These are phyloP conservation scores for Regulus satrapa DNA, from an alignment of 2,113 vertebrate genomes.

Conservation along the genomic window DNA sequence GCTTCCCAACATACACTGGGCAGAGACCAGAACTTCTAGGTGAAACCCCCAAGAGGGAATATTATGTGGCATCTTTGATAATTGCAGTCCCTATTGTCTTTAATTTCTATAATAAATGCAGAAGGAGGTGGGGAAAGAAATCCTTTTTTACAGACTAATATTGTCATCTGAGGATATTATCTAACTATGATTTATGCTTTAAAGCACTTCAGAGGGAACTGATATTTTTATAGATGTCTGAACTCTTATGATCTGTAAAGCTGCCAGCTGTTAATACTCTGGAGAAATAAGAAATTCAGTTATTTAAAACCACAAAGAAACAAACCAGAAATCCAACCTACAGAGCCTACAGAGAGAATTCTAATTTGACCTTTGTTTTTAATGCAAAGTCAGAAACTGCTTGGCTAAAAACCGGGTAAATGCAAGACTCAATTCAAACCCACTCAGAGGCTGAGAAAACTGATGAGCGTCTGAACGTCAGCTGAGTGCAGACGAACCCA, in stretches of 20 bases:
- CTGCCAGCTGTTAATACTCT: conserved; percentile 28
- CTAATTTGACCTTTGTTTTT: conserved; percentile 38
- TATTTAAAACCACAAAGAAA: conserved; percentile 13
- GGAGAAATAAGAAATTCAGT: conserved; percentile 12
- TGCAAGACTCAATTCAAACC: not conserved
- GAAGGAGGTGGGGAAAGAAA: not conserved
- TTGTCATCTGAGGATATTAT: conserved; percentile 15
- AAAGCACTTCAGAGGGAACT: conserved; percentile 19
- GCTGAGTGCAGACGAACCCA: not conserved
- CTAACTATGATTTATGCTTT: conserved; percentile 9
- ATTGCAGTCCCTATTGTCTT: not conserved
- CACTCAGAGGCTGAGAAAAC: not conserved
- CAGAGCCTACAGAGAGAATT: not conserved
- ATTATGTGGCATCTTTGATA: not conserved
- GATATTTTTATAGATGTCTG: conserved; percentile 30
- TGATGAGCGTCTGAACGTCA: not conserved
- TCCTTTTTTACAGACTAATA: not conserved
- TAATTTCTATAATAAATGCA: conserved; percentile 11
- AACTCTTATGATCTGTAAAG: conserved; percentile 10
- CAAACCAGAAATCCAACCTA: not conserved
- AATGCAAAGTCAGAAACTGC: conserved; percentile 9
- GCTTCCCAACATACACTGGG: not conserved
- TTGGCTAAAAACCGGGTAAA: not conserved
- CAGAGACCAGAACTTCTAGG: not conserved
- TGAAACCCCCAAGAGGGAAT: not conserved